Evolutionary conservation across 2,888 invertebrate species (phyloP).

Genomic region (Napeogenes inachia): DNA sequence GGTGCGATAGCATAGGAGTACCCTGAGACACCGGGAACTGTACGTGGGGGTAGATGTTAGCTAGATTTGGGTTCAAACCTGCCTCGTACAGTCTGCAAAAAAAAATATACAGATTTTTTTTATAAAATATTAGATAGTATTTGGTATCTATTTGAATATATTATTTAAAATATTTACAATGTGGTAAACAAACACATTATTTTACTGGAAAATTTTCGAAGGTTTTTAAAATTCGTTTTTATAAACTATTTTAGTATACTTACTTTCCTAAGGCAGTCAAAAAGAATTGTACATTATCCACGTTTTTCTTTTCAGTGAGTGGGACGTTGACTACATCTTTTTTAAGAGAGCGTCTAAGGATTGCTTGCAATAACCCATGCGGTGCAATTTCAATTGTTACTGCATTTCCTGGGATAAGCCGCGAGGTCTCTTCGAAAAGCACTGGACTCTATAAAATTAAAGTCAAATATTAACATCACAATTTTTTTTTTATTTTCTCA

Average conservation of each 20-base stretch:
- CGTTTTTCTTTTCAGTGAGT: slow-evolving; percentile 83
- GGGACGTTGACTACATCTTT: slow-evolving; percentile 85
- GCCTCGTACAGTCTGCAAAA: slow-evolving; percentile 82
- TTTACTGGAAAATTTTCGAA: neutral
- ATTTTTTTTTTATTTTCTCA: no score
- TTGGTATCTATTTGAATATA: neutral
- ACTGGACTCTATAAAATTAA: slow-evolving; percentile 75
- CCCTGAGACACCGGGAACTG: slow-evolving; percentile 90
- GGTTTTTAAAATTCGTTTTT: neutral
- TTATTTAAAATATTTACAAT: neutral
- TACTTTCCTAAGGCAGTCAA: slow-evolving; percentile 82
- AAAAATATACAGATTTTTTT: neutral
- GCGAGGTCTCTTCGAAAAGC: slow-evolving; percentile 88
- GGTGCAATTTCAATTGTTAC: slow-evolving; percentile 93
- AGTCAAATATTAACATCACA: no score
- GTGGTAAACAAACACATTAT: neutral
- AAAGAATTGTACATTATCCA: slow-evolving; percentile 80
- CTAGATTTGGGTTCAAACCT: slow-evolving; percentile 85
- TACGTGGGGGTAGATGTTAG: slow-evolving; percentile 85
- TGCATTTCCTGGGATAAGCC: slow-evolving; percentile 87
- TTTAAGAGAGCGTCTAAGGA: slow-evolving; percentile 85
- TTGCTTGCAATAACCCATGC: slow-evolving; percentile 91
- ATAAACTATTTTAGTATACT: slow-evolving; percentile 39
- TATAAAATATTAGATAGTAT: no score
- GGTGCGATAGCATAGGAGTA: slow-evolving; percentile 89